Percentiles rank a stretch among this genome's conserved stretches.
Conservation (phyloP, 1,140 invertebrate genomes). For the Cotesia vestalis region DNA sequence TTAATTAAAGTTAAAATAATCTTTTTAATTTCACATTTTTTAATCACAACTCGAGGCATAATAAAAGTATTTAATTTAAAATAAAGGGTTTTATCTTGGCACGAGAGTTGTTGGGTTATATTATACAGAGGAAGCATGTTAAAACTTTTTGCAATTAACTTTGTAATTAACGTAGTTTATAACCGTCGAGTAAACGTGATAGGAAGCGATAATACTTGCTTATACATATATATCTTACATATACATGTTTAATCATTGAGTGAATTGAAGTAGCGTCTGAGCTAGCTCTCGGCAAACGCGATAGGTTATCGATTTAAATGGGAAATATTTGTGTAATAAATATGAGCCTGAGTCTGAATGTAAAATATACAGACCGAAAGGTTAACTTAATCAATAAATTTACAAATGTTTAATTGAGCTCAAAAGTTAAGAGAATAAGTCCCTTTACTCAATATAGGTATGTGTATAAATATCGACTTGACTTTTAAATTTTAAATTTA, state of each 20-base stretch:
- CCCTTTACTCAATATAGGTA: no score
- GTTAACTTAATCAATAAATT: neutral
- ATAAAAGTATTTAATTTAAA: constrained; percentile 27
- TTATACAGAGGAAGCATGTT: constrained; percentile 20
- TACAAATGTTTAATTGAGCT: neutral
- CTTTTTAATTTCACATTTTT: no score
- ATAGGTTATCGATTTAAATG: neutral
- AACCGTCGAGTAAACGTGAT: constrained; percentile 21
- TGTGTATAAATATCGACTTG: neutral
- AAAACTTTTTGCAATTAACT: constrained; percentile 38
- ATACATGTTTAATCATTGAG: constrained; percentile 21
- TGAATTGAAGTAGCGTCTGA: neutral
- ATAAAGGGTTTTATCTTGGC: constrained; percentile 18
- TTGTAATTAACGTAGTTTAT: constrained; percentile 36
- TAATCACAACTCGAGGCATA: neutral
- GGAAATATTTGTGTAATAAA: no score
- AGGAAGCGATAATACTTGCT: constrained; percentile 29
- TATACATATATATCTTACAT: neutral
- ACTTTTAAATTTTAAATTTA: neutral
- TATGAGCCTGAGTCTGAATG: no score
- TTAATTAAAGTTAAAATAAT: no score
- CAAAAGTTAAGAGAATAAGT: no score
- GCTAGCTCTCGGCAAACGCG: constrained; percentile 2
- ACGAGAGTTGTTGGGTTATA: constrained; percentile 6
- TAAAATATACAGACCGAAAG: no score